Percentiles rank a stretch among this genome's conserved stretches.
These are phyloP conservation scores for Syritta pipiens DNA, from an alignment of 2,888 invertebrate species.

Conservation along the genomic window DNA sequence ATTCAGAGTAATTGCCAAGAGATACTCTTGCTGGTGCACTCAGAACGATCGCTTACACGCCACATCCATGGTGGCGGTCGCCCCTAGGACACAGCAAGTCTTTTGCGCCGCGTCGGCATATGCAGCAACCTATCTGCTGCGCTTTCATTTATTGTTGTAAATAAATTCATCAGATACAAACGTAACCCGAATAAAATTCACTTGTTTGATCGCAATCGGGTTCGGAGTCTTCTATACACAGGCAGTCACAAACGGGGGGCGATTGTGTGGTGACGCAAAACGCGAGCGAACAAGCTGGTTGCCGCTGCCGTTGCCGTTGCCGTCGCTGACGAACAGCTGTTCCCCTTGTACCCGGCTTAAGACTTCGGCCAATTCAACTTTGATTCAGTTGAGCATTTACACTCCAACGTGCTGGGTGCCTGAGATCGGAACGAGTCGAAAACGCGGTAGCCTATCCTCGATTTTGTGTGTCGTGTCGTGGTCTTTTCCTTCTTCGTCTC, in stretches of 20 bases:
- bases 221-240: background rate
- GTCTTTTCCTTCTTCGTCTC: slow-evolving; percentile 24
- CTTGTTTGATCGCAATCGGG: slow-evolving; percentile 55
- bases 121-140: slow-evolving; percentile 24
- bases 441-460: slow-evolving; percentile 29
- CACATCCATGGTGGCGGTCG: too few relatives aligned
- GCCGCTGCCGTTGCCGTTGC: too few relatives aligned
- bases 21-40: background rate
- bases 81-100: too few relatives aligned
- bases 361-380: slow-evolving; percentile 56
- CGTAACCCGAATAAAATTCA: slow-evolving; percentile 65
- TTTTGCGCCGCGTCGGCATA: slow-evolving; percentile 5
- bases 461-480: slow-evolving; percentile 21
- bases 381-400: slow-evolving; percentile 67
- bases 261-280: background rate
- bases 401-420: slow-evolving; percentile 65
- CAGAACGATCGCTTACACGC: slow-evolving; percentile 26
- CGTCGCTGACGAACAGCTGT: slow-evolving; percentile 4
- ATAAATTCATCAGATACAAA: slow-evolving; percentile 48
- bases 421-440: slow-evolving; percentile 35
- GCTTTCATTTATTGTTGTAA: slow-evolving; percentile 25
- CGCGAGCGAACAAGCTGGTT: background rate
- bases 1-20: slow-evolving; percentile 5
- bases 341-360: slow-evolving; percentile 64
- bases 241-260: background rate